phyloP scores from a whole-genome alignment of 2,797 vertebrate species.

The Notamacropus eugenii region DNA sequence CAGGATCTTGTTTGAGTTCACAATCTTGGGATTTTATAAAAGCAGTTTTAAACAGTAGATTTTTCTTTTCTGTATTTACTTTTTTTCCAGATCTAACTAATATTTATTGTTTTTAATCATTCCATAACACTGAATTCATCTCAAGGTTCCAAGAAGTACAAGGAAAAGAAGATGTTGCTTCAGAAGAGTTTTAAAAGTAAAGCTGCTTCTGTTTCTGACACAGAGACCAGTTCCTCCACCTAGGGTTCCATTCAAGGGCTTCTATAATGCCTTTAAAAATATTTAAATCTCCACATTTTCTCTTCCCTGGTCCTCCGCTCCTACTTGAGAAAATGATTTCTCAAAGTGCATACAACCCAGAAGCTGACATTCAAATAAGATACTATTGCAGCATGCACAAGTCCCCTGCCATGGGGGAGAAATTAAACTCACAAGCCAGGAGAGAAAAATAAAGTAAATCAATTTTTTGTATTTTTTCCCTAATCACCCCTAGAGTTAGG shows the following conservation, averaged over 20 bases:
- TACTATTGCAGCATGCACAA: slow-evolving; percentile 25
- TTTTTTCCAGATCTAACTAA: slow-evolving; percentile 50
- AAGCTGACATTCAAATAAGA: slow-evolving; percentile 23
- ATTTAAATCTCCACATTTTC: slow-evolving; percentile 78
- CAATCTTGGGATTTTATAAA: slow-evolving; percentile 45
- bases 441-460: slow-evolving; percentile 47
- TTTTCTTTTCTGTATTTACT: slow-evolving; percentile 11
- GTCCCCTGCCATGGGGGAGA: slow-evolving; percentile 42
- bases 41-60: slow-evolving; percentile 24
- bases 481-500: neutral
- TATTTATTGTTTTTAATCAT: slow-evolving; percentile 48
- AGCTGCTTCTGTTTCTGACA: slow-evolving; percentile 47
- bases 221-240: slow-evolving; percentile 31
- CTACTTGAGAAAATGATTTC: slow-evolving; percentile 69
- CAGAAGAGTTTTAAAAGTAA: slow-evolving; percentile 48
- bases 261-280: slow-evolving; percentile 69
- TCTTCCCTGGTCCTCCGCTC: slow-evolving; percentile 67
- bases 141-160: slow-evolving; percentile 41
- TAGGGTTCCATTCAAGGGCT: slow-evolving; percentile 71
- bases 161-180: slow-evolving; percentile 29
- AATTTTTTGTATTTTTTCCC: slow-evolving; percentile 53
- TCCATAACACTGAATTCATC: slow-evolving; percentile 13
- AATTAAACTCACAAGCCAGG: slow-evolving; percentile 38
- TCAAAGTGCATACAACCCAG: slow-evolving; percentile 61
- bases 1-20: slow-evolving; percentile 34